phyloP scores from a whole-genome alignment of 2,888 invertebrate species.

The Acronicta psi region DNA sequence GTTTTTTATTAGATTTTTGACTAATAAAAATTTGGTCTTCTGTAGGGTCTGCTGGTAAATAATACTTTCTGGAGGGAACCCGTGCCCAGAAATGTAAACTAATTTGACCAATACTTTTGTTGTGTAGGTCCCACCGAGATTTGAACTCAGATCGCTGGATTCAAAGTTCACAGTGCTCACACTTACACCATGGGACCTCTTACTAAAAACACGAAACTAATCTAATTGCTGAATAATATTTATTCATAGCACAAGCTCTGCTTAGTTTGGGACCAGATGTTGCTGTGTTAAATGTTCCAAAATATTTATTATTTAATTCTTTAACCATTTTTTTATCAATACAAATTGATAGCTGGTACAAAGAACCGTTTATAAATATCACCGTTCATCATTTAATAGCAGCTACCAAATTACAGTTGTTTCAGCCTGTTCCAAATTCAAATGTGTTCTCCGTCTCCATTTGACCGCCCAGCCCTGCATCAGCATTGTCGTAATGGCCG shows the following conservation, averaged over 20 bases:
- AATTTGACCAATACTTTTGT: background rate
- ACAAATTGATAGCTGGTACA: background rate
- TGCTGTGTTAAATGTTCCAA: too few relatives aligned
- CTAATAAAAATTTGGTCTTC: too few relatives aligned
- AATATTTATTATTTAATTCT: too few relatives aligned
- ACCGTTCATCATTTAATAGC: background rate
- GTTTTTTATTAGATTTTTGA: too few relatives aligned
- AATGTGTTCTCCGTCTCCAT: constrained; percentile 29
- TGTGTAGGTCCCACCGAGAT: constrained; percentile 86
- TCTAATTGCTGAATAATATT: too few relatives aligned
- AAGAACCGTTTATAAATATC: background rate
- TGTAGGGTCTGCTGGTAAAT: too few relatives aligned
- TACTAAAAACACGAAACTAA: background rate
- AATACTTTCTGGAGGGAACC: too few relatives aligned
- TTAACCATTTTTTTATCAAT: background rate
- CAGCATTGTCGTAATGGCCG: constrained; percentile 70
- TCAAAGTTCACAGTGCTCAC: constrained; percentile 90
- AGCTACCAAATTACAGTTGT: constrained; percentile 29
- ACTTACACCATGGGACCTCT: constrained; percentile 89
- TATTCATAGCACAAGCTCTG: too few relatives aligned
- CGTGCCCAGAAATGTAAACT: too few relatives aligned
- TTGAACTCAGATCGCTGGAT: constrained; percentile 89
- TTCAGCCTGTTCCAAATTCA: constrained; percentile 12
- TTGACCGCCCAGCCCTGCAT: constrained; percentile 49
- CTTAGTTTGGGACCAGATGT: too few relatives aligned